These are phyloP conservation scores for Ormia ochracea DNA, from an alignment of 2,888 invertebrate species.

Conservation along the genomic window DNA sequence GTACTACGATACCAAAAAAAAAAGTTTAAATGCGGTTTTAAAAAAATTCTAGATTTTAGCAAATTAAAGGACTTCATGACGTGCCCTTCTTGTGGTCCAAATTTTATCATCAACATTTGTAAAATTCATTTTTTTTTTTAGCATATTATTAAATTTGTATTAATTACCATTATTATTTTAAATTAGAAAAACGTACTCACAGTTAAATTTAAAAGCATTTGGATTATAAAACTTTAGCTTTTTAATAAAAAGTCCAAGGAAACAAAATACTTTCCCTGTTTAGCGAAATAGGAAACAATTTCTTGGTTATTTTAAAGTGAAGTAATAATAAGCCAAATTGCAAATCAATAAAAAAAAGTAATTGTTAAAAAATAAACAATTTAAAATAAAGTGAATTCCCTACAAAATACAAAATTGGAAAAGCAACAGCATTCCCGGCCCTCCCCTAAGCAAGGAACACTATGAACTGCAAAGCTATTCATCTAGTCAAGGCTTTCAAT, in stretches of 20 bases:
- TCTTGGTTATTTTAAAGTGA: not conserved
- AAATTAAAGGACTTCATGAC: too few relatives aligned
- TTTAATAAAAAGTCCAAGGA: not conserved
- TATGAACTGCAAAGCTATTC: not conserved
- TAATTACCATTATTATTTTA: not conserved
- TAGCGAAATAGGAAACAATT: slow-evolving; percentile 38
- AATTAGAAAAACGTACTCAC: slow-evolving; percentile 23
- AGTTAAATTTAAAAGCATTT: not conserved
- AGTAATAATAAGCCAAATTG: not conserved
- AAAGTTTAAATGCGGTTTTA: too few relatives aligned
- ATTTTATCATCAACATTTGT: too few relatives aligned
- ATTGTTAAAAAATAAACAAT: slow-evolving; percentile 2
- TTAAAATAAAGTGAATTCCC: slow-evolving; percentile 40
- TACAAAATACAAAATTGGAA: slow-evolving; percentile 21
- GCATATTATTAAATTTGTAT: not conserved
- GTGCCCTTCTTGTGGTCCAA: too few relatives aligned
- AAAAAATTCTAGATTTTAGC: too few relatives aligned
- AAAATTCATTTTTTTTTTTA: too few relatives aligned
- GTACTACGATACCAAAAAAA: too few relatives aligned
- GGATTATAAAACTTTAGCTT: not conserved
- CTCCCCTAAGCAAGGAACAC: not conserved
- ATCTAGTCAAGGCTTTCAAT: not conserved
- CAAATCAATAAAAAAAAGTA: not conserved
- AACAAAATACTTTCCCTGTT: slow-evolving; percentile 50
- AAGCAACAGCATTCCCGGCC: not conserved